Conservation (phyloP, 2,797 vertebrate genomes). For the Amniataba percoides region DNA sequence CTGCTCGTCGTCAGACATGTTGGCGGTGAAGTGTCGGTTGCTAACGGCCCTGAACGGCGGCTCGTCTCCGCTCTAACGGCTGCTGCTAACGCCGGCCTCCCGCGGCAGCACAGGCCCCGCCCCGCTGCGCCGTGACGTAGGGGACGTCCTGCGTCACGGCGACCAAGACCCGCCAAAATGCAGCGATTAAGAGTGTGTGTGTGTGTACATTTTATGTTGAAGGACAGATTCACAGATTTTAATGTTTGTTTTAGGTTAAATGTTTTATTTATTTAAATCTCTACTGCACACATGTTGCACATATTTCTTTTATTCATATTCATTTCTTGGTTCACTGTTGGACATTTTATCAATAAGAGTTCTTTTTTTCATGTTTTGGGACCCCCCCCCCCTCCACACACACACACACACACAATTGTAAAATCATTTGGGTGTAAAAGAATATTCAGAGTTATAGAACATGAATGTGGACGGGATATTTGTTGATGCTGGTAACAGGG, state of each 20-base stretch:
- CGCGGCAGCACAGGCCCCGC: slow-evolving; percentile 35
- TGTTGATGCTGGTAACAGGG: no score
- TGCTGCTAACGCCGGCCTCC: slow-evolving; percentile 33
- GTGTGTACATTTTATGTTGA: neutral
- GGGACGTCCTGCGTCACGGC: neutral
- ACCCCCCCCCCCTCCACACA: no score
- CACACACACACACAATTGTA: no score
- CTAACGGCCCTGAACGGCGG: slow-evolving; percentile 30
- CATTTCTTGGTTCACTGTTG: no score
- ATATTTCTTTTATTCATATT: no score
- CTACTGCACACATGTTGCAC: no score
- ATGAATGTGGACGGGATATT: no score
- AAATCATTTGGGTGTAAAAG: no score
- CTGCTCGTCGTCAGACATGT: slow-evolving; percentile 93
- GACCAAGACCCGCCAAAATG: slow-evolving; percentile 61
- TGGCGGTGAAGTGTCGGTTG: slow-evolving; percentile 70
- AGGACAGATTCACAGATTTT: neutral
- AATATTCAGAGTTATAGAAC: no score
- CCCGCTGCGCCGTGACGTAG: slow-evolving; percentile 34
- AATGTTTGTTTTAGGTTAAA: neutral
- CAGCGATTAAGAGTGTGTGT: neutral
- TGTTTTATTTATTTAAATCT: no score
- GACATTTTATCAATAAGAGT: no score
- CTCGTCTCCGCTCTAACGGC: slow-evolving; percentile 17
- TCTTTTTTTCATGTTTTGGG: no score